These are phyloP conservation scores for Bombus sibiricus DNA, from an alignment of 1,140 invertebrate species.

Conservation along the genomic window DNA sequence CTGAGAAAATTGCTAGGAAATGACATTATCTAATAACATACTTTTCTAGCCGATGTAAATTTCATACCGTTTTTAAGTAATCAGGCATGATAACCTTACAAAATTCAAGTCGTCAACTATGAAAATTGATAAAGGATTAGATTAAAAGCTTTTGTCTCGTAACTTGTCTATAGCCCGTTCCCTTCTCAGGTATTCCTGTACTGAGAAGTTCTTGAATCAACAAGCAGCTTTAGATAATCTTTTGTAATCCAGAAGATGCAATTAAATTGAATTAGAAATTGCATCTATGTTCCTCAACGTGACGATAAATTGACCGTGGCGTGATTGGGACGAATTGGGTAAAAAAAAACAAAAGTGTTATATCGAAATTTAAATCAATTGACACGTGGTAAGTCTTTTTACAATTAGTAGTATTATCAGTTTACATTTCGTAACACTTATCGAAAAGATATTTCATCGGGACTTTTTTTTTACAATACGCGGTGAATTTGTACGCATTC, in stretches of 20 bases:
- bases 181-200: too few relatives aligned
- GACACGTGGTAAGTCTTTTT: too few relatives aligned
- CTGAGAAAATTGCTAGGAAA: not conserved
- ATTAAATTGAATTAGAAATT: conserved; percentile 21
- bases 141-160: not conserved
- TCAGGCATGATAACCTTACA: not conserved
- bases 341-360: not conserved
- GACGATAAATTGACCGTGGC: not conserved
- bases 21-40: not conserved
- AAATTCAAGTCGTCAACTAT: not conserved
- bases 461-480: not conserved
- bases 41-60: not conserved
- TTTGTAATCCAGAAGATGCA: not conserved
- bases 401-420: not conserved
- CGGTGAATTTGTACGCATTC: not conserved
- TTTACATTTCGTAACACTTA: not conserved
- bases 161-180: not conserved
- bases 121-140: not conserved
- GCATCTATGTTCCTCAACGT: not conserved
- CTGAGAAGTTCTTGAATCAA: not conserved
- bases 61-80: not conserved
- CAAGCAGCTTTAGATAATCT: conserved; percentile 18
- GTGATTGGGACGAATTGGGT: not conserved
- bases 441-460: not conserved
- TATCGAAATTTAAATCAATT: not conserved